phyloP scores from a whole-genome alignment of 2,113 vertebrate genomes.

The zebrafish (Danio rerio) region DNA sequence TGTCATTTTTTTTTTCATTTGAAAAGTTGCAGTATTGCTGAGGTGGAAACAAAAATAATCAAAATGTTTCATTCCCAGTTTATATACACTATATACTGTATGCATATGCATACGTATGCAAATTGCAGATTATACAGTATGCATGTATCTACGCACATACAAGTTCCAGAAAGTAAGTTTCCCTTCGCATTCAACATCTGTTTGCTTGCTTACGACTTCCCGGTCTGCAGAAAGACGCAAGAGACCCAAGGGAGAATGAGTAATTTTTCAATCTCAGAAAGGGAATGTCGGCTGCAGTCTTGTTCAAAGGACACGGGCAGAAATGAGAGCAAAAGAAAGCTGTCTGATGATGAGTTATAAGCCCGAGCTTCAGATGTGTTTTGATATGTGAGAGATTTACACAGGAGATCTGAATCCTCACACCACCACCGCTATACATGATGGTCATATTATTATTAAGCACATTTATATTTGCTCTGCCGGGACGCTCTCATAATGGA shows the following conservation, averaged over 20 bases:
- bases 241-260: constrained; percentile 61
- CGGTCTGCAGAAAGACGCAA: constrained; percentile 14
- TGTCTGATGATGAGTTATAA: constrained; percentile 54
- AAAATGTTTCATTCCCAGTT: too few species aligned
- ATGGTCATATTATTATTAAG: background rate
- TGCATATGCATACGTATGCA: too few species aligned
- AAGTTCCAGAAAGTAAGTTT: background rate
- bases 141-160: background rate
- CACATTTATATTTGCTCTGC: background rate
- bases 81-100: too few species aligned
- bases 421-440: background rate
- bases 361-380: constrained; percentile 30
- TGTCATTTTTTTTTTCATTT: too few species aligned
- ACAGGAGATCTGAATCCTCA: background rate
- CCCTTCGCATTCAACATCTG: background rate
- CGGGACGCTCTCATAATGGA: background rate
- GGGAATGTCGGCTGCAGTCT: constrained; percentile 64
- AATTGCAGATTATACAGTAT: background rate
- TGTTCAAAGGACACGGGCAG: constrained; percentile 68
- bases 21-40: too few species aligned
- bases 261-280: constrained; percentile 60
- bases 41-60: too few species aligned
- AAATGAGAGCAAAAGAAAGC: constrained; percentile 71
- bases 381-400: constrained; percentile 1
- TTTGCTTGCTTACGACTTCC: constrained; percentile 17